Evolutionary conservation across 2,113 vertebrate genomes (phyloP), one percentile per base, ranked within the genome.

Genomic region (Semicossyphus pulcher): DNA sequence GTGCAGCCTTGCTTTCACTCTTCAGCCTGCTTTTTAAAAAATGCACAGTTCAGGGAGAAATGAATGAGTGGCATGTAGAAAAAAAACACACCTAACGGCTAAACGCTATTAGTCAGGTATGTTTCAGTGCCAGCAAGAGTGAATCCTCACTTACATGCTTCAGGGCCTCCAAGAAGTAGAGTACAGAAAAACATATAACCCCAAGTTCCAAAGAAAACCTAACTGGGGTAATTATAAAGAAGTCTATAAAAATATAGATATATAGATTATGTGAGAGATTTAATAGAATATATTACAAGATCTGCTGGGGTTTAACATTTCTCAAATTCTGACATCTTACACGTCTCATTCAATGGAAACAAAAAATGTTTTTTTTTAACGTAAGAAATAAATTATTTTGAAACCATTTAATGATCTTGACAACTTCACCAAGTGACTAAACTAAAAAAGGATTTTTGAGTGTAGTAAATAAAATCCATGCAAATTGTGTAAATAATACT

Each of bases 61-160:
- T 39, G 7, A 34, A 14, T n/a, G 47, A n/a, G 10, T 66, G 76
- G 11, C 23, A 80, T 64, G 58, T 71, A 36, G n/a, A n/a, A n/a
- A 63, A 65, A 18, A 3, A 39, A 1, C 7, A 31, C 29, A 53
- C 25, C 85, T 39, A 47, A 28, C 5, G 64, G 80, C 72, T 36
- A 72, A 69, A 72, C 0, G 1, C 11, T 23, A 34, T 81, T 44
- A 78, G 21, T 72, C 78, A 65, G 41, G 65, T 9, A 70, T 69
- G 48, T 18, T n/a, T 63, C 14, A n/a, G 64, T 69, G 25, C 31
- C 10, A 14, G 15, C 36, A 71, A n/a, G 67, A 62, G 21, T 21
- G 15, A 28, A 47, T 29, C 10, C 1, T 25, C 5, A 32, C 15
- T 49, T 52, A 32, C 4, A 6, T 51, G 14, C 59, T 29, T 49